Base-by-base conservation (phyloP, 2,113 vertebrate species). In the Cochlearius cochlearius region DNA sequence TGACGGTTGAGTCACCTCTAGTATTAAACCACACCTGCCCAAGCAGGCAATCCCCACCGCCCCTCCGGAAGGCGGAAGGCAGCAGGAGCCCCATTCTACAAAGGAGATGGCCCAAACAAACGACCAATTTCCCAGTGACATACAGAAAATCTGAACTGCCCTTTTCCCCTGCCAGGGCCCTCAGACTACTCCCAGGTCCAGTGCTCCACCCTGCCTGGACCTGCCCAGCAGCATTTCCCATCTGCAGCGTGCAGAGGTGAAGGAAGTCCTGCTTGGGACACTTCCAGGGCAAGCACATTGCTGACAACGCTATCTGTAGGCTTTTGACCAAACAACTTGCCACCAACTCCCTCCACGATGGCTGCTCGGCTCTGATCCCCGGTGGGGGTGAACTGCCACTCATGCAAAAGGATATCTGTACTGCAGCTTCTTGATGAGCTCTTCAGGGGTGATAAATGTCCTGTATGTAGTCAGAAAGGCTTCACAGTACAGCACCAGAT, bases 391-490 rank as follows among this genome's bases (percentile, higher is more conserved):
- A 91, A 32, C 26, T 49, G 45, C 15, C 56, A 36, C n/a, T 60
- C 10, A 5, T 63, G 25, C 16, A 50, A 87, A 99, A 99, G 99
- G 99, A 99, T 99, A 99, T 99, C 99, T 98, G 98, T 99, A 99
- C 97, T 99, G 99, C 92, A 99, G 98, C 97, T 99, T 99, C 98
- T 99, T 99, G 97, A 99, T 99, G 96, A 99, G 99, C 94, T 99
- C 99, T 96, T 99, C 99, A 0, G 99, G 99, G 72, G 97, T 98
- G 96, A 99, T 99, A 92, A 99, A 99, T 11, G 99, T 99, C 95
- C 99, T 98, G 97, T 99, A 99, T 2, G 99, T 99, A 22, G 99
- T 99, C 96, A 99, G 97, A 94, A 99, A 99, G 94, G 99, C 99
- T 98, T 99, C 99, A 90, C 99, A 99, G 98, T 99, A 99, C 97